A percentile compares a stretch with the other conserved stretches of the same genome.
Evolutionary conservation across 2,113 vertebrate species (phyloP).

Genomic region (Deroptyus accipitrinus): DNA sequence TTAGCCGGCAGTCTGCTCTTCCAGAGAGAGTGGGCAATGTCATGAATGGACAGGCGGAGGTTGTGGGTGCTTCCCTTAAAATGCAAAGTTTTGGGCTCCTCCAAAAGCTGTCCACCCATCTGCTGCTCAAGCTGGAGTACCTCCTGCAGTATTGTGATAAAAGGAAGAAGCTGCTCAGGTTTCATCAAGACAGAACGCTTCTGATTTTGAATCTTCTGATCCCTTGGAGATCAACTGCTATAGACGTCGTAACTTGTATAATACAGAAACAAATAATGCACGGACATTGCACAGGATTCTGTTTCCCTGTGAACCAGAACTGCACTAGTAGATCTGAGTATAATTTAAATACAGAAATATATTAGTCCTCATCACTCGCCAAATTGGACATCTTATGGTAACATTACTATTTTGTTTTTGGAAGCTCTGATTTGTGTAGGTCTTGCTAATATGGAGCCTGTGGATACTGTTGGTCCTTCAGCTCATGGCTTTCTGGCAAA

Average conservation of each 20-base stretch:
- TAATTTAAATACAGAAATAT: neutral
- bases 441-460: neutral
- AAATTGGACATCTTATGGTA: neutral
- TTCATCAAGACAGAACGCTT: neutral
- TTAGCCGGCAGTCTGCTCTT: slow-evolving; percentile 94
- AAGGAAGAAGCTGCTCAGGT: neutral
- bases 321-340: neutral
- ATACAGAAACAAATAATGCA: neutral
- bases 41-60: slow-evolving; percentile 91
- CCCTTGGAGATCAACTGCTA: neutral
- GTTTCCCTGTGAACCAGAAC: neutral
- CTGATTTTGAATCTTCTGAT: neutral
- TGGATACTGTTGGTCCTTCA: neutral
- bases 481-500: neutral
- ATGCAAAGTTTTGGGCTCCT: slow-evolving; percentile 92
- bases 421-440: neutral
- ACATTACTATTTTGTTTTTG: neutral
- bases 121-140: slow-evolving; percentile 92
- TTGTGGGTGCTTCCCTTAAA: slow-evolving; percentile 96
- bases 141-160: slow-evolving; percentile 74
- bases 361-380: neutral
- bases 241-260: neutral
- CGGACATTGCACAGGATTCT: neutral
- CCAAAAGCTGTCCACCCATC: slow-evolving; percentile 92
- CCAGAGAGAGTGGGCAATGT: slow-evolving; percentile 89